These are phyloP conservation scores for Parapristionchus giblindavisi DNA, from an alignment of 2,888 invertebrate species.

Conservation along the genomic window DNA sequence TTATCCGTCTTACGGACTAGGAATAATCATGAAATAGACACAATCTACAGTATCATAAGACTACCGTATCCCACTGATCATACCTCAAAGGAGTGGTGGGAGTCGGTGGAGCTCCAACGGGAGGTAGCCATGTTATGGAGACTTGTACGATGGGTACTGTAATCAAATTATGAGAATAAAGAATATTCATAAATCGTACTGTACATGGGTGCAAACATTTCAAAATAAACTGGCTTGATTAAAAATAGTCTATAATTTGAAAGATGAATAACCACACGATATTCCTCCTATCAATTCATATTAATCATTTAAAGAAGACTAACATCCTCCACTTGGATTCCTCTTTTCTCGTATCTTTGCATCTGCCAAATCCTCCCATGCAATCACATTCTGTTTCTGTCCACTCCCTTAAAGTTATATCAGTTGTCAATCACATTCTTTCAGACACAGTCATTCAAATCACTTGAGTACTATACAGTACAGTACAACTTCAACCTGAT, in stretches of 20 bases:
- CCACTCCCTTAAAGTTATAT: not conserved
- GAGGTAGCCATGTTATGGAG: conserved; percentile 23
- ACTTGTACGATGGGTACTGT: conserved; percentile 26
- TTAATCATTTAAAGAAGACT: not conserved
- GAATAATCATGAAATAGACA: too few relatives aligned
- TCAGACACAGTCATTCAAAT: not conserved
- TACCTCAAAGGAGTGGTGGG: conserved; percentile 18
- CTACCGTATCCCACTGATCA: too few relatives aligned
- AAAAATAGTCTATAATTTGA: too few relatives aligned
- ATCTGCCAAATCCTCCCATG: conserved; percentile 35
- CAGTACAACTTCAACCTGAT: not conserved
- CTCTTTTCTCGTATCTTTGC: conserved; percentile 31
- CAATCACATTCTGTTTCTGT: conserved; percentile 20
- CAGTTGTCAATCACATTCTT: not conserved
- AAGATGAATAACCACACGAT: too few relatives aligned
- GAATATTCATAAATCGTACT: too few relatives aligned
- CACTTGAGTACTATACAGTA: not conserved
- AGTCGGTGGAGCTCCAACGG: not conserved
- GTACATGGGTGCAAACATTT: too few relatives aligned
- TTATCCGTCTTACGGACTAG: too few relatives aligned
- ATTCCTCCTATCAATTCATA: too few relatives aligned
- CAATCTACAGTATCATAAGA: too few relatives aligned
- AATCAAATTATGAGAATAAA: not conserved
- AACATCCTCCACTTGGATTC: conserved; percentile 27
- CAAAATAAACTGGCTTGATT: too few relatives aligned